Conservation (phyloP, 2,888 invertebrate species). For the Agriopis marginaria region DNA sequence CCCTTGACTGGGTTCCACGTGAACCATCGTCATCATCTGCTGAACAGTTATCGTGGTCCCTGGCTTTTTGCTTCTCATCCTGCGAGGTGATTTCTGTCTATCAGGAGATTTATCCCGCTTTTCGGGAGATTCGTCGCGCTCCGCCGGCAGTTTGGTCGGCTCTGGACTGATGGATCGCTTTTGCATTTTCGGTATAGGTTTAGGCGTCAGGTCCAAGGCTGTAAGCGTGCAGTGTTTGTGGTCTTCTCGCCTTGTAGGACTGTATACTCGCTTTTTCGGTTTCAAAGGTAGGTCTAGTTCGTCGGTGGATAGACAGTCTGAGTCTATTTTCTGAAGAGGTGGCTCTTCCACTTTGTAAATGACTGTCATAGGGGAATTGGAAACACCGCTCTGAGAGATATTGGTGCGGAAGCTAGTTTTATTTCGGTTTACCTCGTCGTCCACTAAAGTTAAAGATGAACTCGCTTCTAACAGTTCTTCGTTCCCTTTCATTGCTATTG, state of each 20-base stretch:
- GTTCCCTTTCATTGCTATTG: constrained; percentile 72
- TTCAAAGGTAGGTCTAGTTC: constrained; percentile 46
- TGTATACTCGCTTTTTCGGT: constrained; percentile 64
- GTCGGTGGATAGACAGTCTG: constrained; percentile 50
- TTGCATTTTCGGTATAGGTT: constrained; percentile 66
- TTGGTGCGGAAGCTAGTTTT: constrained; percentile 7
- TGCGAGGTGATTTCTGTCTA: constrained; percentile 36
- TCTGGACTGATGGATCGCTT: constrained; percentile 58
- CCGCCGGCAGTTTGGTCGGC: constrained; percentile 25
- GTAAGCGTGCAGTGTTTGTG: constrained; percentile 35
- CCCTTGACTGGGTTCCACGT: constrained; percentile 45
- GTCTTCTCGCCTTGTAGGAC: constrained; percentile 51
- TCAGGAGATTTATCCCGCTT: not conserved
- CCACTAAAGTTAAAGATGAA: constrained; percentile 72
- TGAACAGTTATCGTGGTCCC: constrained; percentile 55
- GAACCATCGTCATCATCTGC: constrained; percentile 58
- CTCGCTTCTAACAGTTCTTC: constrained; percentile 63
- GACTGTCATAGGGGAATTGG: constrained; percentile 51
- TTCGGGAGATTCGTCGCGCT: constrained; percentile 36
- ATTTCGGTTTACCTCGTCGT: constrained; percentile 55
- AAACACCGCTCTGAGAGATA: not conserved
- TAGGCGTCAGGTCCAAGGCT: constrained; percentile 65
- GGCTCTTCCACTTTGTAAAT: constrained; percentile 53
- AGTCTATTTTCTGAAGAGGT: constrained; percentile 43
- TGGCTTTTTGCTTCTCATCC: constrained; percentile 39